Evolutionary conservation across 2,113 vertebrate genomes (phyloP).

Genomic region (Mus spicilegus): DNA sequence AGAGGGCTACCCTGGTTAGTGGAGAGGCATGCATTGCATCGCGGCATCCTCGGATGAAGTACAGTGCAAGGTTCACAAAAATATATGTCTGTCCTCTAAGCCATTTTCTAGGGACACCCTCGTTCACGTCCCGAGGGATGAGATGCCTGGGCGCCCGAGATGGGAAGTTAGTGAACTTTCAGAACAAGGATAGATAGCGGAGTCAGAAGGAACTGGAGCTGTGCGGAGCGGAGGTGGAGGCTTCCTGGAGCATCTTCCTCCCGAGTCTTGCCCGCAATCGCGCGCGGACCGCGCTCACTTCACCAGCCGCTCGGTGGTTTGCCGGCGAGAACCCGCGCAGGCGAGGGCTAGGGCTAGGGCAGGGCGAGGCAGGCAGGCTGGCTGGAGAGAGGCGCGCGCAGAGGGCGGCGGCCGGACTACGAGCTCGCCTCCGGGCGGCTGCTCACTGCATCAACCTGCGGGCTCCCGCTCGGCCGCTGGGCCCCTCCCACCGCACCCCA

Average conservation of each 20-base stretch:
- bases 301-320: not conserved
- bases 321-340: not conserved
- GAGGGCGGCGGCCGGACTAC: not conserved
- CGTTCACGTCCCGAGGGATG: not conserved
- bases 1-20: not conserved
- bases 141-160: not conserved
- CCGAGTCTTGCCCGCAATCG: not conserved
- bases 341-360: not conserved
- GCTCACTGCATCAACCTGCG: slow-evolving; percentile 87
- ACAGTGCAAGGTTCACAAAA: not conserved
- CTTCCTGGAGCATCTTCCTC: not conserved
- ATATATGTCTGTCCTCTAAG: not conserved
- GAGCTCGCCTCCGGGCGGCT: slow-evolving; percentile 56
- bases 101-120: not conserved
- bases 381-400: not conserved
- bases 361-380: too few species aligned
- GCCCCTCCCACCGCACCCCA: slow-evolving; percentile 67
- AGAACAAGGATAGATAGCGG: rapidly evolving
- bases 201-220: not conserved
- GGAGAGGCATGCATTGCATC: not conserved
- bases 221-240: not conserved
- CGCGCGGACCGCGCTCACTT: not conserved
- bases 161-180: slow-evolving; percentile 76
- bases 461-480: slow-evolving; percentile 71
- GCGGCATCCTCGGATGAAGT: not conserved